A percentile compares a stretch with the other conserved stretches of the same genome.
These are phyloP conservation scores for Sebastes fasciatus DNA, from an alignment of 2,113 vertebrate species.

Conservation along the genomic window DNA sequence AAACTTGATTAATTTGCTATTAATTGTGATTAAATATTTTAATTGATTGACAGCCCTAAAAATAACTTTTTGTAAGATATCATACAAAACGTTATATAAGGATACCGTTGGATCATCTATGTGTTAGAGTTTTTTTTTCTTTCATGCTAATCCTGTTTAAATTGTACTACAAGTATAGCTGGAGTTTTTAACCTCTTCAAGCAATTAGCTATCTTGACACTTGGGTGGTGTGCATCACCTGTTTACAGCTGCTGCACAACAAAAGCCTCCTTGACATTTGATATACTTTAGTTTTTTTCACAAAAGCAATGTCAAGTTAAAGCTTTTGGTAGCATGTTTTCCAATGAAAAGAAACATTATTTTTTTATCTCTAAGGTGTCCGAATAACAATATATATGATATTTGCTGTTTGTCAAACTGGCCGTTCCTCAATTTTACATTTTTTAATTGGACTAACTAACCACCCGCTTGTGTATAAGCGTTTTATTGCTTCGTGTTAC, in stretches of 20 bases:
- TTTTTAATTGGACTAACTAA: neutral
- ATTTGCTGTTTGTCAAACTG: neutral
- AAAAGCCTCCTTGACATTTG: neutral
- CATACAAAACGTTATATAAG: neutral
- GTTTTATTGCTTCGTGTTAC: neutral
- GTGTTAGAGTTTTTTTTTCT: neutral
- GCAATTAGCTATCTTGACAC: neutral
- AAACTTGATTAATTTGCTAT: too few relatives aligned
- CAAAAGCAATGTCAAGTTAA: neutral
- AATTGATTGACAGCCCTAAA: too few relatives aligned
- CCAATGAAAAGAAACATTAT: neutral
- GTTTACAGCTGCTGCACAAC: neutral
- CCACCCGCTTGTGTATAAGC: neutral
- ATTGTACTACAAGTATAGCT: neutral
- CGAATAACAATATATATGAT: neutral
- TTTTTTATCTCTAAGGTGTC: neutral
- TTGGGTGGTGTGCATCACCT: neutral
- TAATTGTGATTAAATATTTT: too few relatives aligned
- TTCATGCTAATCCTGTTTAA: neutral
- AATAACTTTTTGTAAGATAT: neutral
- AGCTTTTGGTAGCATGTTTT: neutral
- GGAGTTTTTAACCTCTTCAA: neutral
- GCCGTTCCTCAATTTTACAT: neutral
- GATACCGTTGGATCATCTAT: too few relatives aligned
- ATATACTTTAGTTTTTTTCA: neutral